Evolutionary conservation across 2,888 invertebrate species (phyloP).

Genomic region (Hanleya hanleyi): DNA sequence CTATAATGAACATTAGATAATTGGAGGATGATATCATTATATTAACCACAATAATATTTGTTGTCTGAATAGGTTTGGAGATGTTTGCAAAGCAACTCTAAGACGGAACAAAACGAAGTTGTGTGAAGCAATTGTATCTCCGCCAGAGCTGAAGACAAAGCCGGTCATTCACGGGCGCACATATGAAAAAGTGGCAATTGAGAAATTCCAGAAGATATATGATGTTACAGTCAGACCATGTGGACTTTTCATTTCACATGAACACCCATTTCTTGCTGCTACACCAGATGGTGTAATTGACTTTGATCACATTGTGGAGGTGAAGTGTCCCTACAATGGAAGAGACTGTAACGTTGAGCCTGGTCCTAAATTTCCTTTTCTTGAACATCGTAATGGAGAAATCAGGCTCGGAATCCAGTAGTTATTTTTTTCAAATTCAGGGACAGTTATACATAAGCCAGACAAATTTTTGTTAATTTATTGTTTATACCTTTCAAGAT

Average conservation of each 20-base stretch:
- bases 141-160: not conserved
- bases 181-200: slow-evolving; percentile 27
- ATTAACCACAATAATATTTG: no score
- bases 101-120: slow-evolving; percentile 26
- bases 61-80: no score
- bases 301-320: slow-evolving; percentile 25
- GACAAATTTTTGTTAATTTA: slow-evolving; percentile 23
- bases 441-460: slow-evolving; percentile 32
- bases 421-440: slow-evolving; percentile 37
- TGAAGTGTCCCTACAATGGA: slow-evolving; percentile 36
- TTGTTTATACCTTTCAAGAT: slow-evolving; percentile 30
- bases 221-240: slow-evolving; percentile 9
- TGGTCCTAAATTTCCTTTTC: slow-evolving; percentile 22
- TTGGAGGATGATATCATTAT: no score
- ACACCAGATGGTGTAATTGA: slow-evolving; percentile 36
- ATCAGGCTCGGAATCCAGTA: slow-evolving; percentile 13
- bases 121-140: slow-evolving; percentile 12
- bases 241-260: slow-evolving; percentile 29
- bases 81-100: slow-evolving; percentile 24
- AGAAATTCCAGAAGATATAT: slow-evolving; percentile 17
- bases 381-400: slow-evolving; percentile 5
- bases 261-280: slow-evolving; percentile 31
- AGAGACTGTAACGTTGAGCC: slow-evolving; percentile 23
- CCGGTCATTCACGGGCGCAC: slow-evolving; percentile 31
- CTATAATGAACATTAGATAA: no score